These are phyloP conservation scores for Eristalinus aeneus DNA, from an alignment of 2,888 invertebrate genomes.

Conservation along the genomic window DNA sequence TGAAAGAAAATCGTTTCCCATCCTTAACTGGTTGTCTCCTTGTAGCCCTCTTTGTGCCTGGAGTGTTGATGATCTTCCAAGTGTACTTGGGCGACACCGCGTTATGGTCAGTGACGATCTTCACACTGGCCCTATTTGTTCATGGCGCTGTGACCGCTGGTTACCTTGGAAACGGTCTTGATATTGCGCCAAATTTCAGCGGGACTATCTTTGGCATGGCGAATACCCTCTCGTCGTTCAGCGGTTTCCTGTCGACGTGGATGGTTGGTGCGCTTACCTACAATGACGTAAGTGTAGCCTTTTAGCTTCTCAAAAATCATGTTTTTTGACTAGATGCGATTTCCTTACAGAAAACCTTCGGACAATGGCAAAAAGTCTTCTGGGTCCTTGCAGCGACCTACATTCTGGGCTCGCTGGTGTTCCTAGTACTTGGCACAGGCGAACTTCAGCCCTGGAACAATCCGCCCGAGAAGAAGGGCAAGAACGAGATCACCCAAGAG, in stretches of 20 bases:
- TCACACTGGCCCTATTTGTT: constrained; percentile 89
- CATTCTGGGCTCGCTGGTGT: constrained; percentile 84
- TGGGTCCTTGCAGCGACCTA: constrained; percentile 89
- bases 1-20: too few species aligned
- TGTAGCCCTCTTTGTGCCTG: constrained; percentile 84
- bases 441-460: constrained; percentile 84
- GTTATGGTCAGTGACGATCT: constrained; percentile 88
- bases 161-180: constrained; percentile 91
- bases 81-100: constrained; percentile 87
- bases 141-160: constrained; percentile 94
- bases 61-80: constrained; percentile 88
- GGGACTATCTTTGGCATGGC: constrained; percentile 94
- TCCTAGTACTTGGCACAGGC: constrained; percentile 84
- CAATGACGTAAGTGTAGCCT: constrained; percentile 83
- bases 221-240: constrained; percentile 91
- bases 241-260: constrained; percentile 90
- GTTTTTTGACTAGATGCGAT: not conserved
- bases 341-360: constrained; percentile 84
- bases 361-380: constrained; percentile 91
- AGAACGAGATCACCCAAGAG: constrained; percentile 74
- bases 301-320: not conserved
- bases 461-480: constrained; percentile 77
- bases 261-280: constrained; percentile 90
- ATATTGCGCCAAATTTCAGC: constrained; percentile 94
- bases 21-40: not conserved